Conservation (phyloP, 92 coral and sea anemone species). For the Actinostola sp. region DNA sequence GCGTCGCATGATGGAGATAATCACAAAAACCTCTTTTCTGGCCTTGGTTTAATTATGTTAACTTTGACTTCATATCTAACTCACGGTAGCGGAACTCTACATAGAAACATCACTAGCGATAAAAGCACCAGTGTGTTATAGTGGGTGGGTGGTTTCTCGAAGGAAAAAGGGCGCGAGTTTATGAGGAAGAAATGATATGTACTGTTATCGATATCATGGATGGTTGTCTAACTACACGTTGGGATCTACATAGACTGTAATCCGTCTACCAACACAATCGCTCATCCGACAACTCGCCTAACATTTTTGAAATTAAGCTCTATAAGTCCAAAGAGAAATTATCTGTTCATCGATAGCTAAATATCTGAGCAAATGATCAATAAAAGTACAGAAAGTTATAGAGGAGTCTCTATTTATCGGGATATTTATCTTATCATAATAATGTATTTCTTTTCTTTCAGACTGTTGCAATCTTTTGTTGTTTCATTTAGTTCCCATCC, state of each 20-base stretch:
- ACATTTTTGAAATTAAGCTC: not conserved
- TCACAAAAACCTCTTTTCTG: not conserved
- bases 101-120: no score
- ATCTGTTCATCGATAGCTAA: conserved; percentile 2
- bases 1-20: not conserved
- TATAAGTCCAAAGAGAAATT: not conserved
- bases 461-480: no score
- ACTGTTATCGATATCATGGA: not conserved
- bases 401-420: not conserved
- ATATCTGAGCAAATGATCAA: not conserved
- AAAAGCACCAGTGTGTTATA: no score
- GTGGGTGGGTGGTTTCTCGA: no score
- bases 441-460: no score
- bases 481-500: no score
- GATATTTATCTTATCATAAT: not conserved
- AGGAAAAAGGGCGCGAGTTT: no score
- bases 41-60: not conserved
- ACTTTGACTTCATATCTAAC: not conserved
- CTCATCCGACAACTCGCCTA: conserved; percentile 11
- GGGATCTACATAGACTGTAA: not conserved
- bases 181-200: no score
- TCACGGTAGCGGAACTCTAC: no score
- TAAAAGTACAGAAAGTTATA: not conserved
- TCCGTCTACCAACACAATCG: conserved; percentile 3
- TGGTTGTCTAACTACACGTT: not conserved